A percentile compares a stretch with the other conserved stretches of the same genome.
Evolutionary conservation across 2,888 invertebrate species (phyloP).

Genomic region (Drosophila gaucha): DNA sequence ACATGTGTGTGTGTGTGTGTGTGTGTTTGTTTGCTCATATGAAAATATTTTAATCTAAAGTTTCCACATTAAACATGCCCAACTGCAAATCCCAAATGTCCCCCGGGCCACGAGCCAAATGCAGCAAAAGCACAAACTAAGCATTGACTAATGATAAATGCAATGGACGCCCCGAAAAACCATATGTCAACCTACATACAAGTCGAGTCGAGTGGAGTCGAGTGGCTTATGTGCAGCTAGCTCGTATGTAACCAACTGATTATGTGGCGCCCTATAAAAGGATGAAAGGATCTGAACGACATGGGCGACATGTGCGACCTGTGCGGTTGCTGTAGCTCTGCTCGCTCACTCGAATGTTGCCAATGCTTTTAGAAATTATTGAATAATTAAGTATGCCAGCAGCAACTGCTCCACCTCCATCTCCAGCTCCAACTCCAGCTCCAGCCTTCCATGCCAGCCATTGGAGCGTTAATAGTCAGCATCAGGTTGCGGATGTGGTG

Average conservation of each 20-base stretch:
- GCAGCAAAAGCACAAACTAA: slow-evolving; percentile 66
- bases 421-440: background rate
- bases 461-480: slow-evolving; percentile 61
- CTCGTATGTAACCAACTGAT: slow-evolving; percentile 72
- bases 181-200: slow-evolving; percentile 40
- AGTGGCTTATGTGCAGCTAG: slow-evolving; percentile 36
- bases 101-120: slow-evolving; percentile 29
- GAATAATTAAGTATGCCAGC: slow-evolving; percentile 83
- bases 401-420: slow-evolving; percentile 63
- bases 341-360: slow-evolving; percentile 62
- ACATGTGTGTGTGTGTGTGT: slow-evolving; percentile 1
- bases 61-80: slow-evolving; percentile 78
- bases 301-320: slow-evolving; percentile 38
- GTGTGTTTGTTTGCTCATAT: slow-evolving; percentile 44
- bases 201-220: background rate
- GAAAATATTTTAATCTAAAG: slow-evolving; percentile 82
- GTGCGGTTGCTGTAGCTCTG: slow-evolving; percentile 10
- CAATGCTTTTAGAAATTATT: slow-evolving; percentile 83
- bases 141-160: slow-evolving; percentile 71
- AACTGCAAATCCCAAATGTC: slow-evolving; percentile 67
- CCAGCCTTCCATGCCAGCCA: slow-evolving; percentile 12
- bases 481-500: background rate
- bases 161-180: slow-evolving; percentile 27
- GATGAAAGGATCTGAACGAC: slow-evolving; percentile 62
- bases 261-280: slow-evolving; percentile 56